phyloP scores from a whole-genome alignment of 1,140 invertebrate species.

The Megalopta genalis region DNA sequence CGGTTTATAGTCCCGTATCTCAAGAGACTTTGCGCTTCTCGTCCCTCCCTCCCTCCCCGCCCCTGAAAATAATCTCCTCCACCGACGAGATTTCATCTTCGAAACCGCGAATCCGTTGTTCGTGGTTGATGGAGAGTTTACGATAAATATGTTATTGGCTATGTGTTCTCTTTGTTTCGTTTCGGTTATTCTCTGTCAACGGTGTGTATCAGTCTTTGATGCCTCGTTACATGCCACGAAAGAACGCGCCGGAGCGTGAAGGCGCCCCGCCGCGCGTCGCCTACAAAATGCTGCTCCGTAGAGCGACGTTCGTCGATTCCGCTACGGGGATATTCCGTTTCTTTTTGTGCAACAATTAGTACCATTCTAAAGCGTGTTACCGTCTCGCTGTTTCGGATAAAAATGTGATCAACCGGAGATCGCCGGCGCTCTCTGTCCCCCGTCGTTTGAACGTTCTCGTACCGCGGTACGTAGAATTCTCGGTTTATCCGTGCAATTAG shows the following conservation, averaged over 20 bases:
- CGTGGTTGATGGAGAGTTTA: neutral
- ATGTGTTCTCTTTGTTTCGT: neutral
- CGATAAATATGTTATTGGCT: constrained; percentile 50
- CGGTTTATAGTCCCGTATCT: constrained; percentile 15
- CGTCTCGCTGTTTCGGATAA: neutral
- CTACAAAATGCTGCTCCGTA: too few relatives aligned
- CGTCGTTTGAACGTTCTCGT: too few relatives aligned
- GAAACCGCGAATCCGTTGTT: neutral
- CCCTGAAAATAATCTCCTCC: neutral
- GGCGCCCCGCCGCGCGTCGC: neutral
- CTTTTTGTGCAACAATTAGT: constrained; percentile 32
- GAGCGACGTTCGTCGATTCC: neutral
- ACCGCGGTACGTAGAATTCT: too few relatives aligned
- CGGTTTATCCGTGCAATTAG: too few relatives aligned
- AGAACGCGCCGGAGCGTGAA: constrained; percentile 39
- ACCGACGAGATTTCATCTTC: neutral
- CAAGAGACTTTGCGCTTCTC: constrained; percentile 5
- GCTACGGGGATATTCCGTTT: neutral
- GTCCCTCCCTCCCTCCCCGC: neutral
- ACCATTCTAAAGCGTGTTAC: constrained; percentile 29
- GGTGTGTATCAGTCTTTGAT: constrained; percentile 50
- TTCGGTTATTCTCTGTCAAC: constrained; percentile 33
- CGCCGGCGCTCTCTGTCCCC: too few relatives aligned
- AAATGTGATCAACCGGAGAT: neutral
- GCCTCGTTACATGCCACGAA: constrained; percentile 20